phyloP scores from a whole-genome alignment of 2,888 invertebrate genomes.

The Aporophyla lueneburgensis region DNA sequence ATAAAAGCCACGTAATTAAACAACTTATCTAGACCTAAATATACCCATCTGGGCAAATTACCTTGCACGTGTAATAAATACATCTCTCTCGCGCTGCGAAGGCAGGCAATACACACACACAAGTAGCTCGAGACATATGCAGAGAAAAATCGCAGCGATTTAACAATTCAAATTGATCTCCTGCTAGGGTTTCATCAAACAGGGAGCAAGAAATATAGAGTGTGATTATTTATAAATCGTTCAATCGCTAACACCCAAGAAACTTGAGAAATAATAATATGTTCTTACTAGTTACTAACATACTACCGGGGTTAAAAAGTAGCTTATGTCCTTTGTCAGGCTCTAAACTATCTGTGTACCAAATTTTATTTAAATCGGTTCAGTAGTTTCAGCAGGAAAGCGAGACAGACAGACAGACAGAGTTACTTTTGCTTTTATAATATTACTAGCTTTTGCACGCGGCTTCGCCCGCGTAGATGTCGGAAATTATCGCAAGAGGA shows the following conservation, averaged over 20 bases:
- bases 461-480: too few relatives aligned
- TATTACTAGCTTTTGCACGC: too few relatives aligned
- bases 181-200: slow-evolving; percentile 21
- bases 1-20: not conserved
- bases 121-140: not conserved
- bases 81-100: not conserved
- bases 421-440: too few relatives aligned
- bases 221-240: not conserved
- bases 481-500: too few relatives aligned
- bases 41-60: not conserved
- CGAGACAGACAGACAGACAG: too few relatives aligned
- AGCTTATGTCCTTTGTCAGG: too few relatives aligned
- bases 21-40: not conserved
- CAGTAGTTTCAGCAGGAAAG: too few relatives aligned
- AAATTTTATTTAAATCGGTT: too few relatives aligned
- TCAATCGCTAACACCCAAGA: not conserved
- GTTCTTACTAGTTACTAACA: too few relatives aligned
- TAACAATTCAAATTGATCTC: slow-evolving; percentile 41
- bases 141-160: slow-evolving; percentile 37
- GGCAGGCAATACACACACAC: slow-evolving; percentile 18
- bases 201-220: slow-evolving; percentile 1
- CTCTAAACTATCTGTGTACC: too few relatives aligned
- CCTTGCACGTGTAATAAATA: slow-evolving; percentile 1
- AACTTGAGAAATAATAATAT: not conserved
- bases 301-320: too few relatives aligned